Evolutionary conservation across 2,797 vertebrate genomes (phyloP).

Genomic region (Ambastaia sidthimunki): DNA sequence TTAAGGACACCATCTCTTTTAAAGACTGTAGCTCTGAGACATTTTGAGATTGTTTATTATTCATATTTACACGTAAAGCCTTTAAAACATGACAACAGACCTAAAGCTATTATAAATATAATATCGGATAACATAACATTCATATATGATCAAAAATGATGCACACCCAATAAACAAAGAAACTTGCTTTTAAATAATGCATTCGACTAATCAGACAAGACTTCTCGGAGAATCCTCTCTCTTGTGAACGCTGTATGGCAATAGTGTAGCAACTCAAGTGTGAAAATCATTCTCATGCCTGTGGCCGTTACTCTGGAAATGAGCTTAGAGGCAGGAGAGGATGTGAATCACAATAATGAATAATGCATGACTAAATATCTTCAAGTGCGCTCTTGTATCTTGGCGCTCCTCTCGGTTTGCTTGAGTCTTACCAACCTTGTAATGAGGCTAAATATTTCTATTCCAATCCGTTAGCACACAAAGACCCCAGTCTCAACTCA

Average conservation of each 20-base stretch:
- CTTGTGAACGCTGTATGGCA: slow-evolving; percentile 53
- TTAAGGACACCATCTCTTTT: not conserved
- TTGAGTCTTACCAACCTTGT: slow-evolving; percentile 55
- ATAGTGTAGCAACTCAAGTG: slow-evolving; percentile 58
- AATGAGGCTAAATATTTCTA: slow-evolving; percentile 61
- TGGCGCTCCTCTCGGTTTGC: slow-evolving; percentile 52
- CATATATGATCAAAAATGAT: not conserved
- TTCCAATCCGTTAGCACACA: slow-evolving; percentile 54
- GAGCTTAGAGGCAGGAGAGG: slow-evolving; percentile 50
- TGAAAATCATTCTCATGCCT: slow-evolving; percentile 60
- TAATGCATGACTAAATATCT: slow-evolving; percentile 66
- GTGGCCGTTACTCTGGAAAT: slow-evolving; percentile 52
- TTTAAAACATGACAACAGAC: slow-evolving; percentile 4
- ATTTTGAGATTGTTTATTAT: slow-evolving; percentile 1
- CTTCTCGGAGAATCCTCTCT: slow-evolving; percentile 42
- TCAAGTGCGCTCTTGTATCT: slow-evolving; percentile 53
- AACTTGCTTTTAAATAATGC: slow-evolving; percentile 14
- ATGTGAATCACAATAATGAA: slow-evolving; percentile 61
- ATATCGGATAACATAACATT: not conserved
- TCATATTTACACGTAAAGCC: not conserved
- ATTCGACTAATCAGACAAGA: slow-evolving; percentile 38
- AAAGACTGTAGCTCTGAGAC: not conserved
- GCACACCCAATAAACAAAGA: not conserved
- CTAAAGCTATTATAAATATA: not conserved
- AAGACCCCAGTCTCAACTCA: slow-evolving; percentile 43